phyloP scores from a whole-genome alignment of 2,797 vertebrate species.

The Galago senegalensis region DNA sequence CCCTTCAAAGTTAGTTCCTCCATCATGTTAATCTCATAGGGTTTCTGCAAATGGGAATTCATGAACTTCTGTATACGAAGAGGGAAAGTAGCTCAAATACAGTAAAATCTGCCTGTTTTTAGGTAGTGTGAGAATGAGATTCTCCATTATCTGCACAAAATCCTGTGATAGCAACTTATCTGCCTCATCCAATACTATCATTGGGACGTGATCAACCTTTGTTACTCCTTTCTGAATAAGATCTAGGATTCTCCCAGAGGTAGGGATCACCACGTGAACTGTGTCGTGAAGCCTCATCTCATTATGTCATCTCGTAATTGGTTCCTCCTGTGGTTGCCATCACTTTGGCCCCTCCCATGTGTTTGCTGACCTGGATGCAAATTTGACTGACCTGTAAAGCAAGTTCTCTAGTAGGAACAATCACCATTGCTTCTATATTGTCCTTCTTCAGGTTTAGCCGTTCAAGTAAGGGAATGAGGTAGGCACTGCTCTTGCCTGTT shows the following conservation, averaged over 20 bases:
- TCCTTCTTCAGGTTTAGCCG: constrained; percentile 99
- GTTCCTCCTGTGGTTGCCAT: constrained; percentile 99
- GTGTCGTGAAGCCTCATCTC: constrained; percentile 97
- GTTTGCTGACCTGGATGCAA: constrained; percentile 99
- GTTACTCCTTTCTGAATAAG: constrained; percentile 99
- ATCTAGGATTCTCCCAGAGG: constrained; percentile 98
- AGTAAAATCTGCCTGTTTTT: constrained; percentile 99
- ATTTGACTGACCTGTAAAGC: constrained; percentile 99
- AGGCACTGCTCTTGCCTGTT: constrained; percentile 99
- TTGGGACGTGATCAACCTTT: constrained; percentile 98
- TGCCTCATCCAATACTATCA: constrained; percentile 99
- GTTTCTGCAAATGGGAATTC: constrained; percentile 98
- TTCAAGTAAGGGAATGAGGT: constrained; percentile 99
- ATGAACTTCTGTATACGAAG: constrained; percentile 99
- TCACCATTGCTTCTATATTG: constrained; percentile 99
- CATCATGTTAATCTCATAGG: constrained; percentile 99
- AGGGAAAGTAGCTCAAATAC: constrained; percentile 98
- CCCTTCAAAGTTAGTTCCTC: constrained; percentile 99
- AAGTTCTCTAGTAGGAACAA: constrained; percentile 99
- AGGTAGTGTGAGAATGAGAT: constrained; percentile 97
- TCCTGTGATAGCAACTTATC: constrained; percentile 99
- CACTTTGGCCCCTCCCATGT: constrained; percentile 99
- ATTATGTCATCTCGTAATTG: constrained; percentile 99
- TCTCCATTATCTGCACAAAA: constrained; percentile 99
- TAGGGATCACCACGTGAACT: constrained; percentile 98